Conservation (phyloP, 2,888 invertebrate genomes). For the Imbricaverruca yamaguchii region DNA sequence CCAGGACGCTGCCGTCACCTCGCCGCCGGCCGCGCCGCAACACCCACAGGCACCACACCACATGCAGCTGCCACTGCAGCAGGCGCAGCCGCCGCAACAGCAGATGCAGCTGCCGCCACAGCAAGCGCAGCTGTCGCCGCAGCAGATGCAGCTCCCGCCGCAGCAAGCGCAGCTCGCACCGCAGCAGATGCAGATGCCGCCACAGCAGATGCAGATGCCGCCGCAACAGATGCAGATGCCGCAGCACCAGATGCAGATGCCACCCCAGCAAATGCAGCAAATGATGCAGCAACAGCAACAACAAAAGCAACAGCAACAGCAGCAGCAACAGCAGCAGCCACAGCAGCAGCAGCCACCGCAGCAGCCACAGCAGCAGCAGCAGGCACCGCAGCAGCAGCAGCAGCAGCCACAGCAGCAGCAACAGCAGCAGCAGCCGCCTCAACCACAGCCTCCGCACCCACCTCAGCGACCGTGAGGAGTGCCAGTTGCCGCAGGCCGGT, state of each 20-base stretch:
- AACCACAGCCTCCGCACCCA: too few species aligned
- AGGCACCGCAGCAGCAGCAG: not conserved
- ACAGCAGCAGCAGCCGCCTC: not conserved
- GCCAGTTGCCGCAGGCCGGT: not conserved
- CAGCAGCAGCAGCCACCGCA: not conserved
- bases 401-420: not conserved
- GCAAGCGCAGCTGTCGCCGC: not conserved
- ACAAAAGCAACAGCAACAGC: not conserved
- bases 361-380: not conserved
- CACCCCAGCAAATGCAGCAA: not conserved
- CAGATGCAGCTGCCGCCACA: too few species aligned
- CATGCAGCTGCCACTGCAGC: too few species aligned
- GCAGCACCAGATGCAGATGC: not conserved
- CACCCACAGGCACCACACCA: too few species aligned
- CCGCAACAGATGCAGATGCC: not conserved
- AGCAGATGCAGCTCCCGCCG: not conserved
- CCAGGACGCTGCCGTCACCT: too few species aligned
- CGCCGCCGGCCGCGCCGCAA: too few species aligned
- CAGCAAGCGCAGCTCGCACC: not conserved
- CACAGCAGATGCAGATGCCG: not conserved
- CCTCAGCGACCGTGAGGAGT: not conserved
- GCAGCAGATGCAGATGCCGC: not conserved
- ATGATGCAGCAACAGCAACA: not conserved
- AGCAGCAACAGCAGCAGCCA: not conserved
- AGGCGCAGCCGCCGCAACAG: too few species aligned